Base-by-base conservation (phyloP, 2,888 invertebrate genomes). In the Leucophora obtusa region DNA sequence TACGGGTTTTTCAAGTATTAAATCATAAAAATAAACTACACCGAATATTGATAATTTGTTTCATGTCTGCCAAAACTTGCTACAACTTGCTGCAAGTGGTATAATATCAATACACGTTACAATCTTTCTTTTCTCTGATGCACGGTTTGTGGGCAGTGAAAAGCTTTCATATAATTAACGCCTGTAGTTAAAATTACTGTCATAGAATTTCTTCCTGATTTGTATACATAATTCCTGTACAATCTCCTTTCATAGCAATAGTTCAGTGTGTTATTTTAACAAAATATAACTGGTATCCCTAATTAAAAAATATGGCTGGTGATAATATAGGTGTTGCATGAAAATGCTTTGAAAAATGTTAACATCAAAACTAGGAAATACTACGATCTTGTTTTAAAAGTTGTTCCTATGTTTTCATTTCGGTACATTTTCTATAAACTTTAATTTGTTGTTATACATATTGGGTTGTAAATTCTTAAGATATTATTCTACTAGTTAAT, bases 1-100 rank as follows among this genome's bases (percentile, higher is more conserved):
- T 21, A 56, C 77, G 69, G 58, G 72, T 69, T 76, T 80, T 77
- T 69, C 73, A 54, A 56, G 38, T 81, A 73, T 70, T 77, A 77
- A 77, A 81, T 81, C 81, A 81, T 77, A 81, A 59, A 33, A 70
- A 51, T 51, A 54, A 63, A 21, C 28, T 24, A 47, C n/a, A 47
- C n/a, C 43, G 2, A 47, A 47, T n/a, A 47, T 47, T n/a, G n/a
- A n/a, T 47, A n/a, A 47, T 47, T 14, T n/a, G 2, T 56, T n/a
- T 24, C 56, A n/a, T 59, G 73, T 65, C 63, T 50, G 33, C 3
- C n/a, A 50, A 75, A 47, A 33, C 56, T 56, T 62, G 62, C 63
- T 62, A 28, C 56, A 62, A 69, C 47, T 62, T 47, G 43, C 11
- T 11, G 38, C n/a, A 47, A 47, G 43, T 47, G n/a, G n/a, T 47